A percentile compares a stretch with the other conserved stretches of the same genome.
Evolutionary conservation across 2,797 vertebrate genomes (phyloP).

Genomic region (Acipenser ruthenus): DNA sequence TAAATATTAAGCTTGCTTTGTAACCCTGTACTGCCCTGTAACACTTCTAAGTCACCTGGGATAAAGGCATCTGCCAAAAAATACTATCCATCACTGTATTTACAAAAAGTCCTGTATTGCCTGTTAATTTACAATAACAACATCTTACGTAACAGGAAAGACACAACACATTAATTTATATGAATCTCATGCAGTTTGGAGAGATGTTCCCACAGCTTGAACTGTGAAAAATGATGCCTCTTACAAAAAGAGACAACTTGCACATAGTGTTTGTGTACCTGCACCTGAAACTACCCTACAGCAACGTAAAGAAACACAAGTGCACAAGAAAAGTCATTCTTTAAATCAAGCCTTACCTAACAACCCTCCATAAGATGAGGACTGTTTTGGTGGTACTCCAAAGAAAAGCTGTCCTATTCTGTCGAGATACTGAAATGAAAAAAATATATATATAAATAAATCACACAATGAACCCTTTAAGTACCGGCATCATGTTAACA

Average conservation of each 20-base stretch:
- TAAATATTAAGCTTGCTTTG: too few species aligned
- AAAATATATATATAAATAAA: too few species aligned
- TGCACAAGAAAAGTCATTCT: background rate
- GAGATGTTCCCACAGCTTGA: background rate
- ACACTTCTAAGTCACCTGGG: too few species aligned
- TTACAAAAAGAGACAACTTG: background rate
- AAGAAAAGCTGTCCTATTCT: slow-evolving; percentile 99
- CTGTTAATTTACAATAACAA: too few species aligned
- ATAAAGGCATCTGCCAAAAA: too few species aligned
- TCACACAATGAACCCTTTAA: too few species aligned
- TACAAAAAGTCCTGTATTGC: too few species aligned
- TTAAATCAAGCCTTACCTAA: slow-evolving; percentile 66
- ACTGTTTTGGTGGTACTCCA: slow-evolving; percentile 93
- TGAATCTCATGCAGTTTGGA: background rate
- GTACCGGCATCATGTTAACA: too few species aligned
- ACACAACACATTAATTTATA: background rate
- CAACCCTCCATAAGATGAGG: slow-evolving; percentile 89
- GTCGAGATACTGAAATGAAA: slow-evolving; percentile 82
- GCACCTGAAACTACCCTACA: background rate
- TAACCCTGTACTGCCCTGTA: too few species aligned
- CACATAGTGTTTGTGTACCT: background rate
- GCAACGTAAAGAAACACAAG: background rate
- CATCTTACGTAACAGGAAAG: too few species aligned
- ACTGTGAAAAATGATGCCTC: background rate
- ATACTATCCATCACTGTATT: too few species aligned